A percentile compares a stretch with the other conserved stretches of the same genome.
These are phyloP conservation scores for Cirrhinus mrigala DNA, from an alignment of 2,797 vertebrate species.

Conservation along the genomic window DNA sequence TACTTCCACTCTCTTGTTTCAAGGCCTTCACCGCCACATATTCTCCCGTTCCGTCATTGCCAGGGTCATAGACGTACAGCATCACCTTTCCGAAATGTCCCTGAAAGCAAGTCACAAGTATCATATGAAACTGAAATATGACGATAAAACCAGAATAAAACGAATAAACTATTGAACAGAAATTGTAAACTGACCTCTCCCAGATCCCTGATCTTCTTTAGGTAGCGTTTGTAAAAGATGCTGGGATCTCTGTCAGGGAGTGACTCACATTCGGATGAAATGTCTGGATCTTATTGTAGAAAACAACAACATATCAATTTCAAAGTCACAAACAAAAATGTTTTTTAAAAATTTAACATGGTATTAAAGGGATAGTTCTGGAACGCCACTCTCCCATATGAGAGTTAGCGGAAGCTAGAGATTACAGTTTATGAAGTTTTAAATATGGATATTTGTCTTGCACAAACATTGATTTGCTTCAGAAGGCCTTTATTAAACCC, in stretches of 20 bases:
- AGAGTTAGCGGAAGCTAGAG: too few relatives aligned
- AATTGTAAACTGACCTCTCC: slow-evolving; percentile 82
- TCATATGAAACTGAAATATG: not conserved
- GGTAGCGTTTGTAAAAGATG: slow-evolving; percentile 89
- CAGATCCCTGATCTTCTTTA: slow-evolving; percentile 88
- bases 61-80: slow-evolving; percentile 89
- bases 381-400: too few relatives aligned
- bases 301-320: not conserved
- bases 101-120: slow-evolving; percentile 69
- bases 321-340: not conserved
- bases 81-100: slow-evolving; percentile 95
- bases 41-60: slow-evolving; percentile 90
- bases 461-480: too few relatives aligned
- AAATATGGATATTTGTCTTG: too few relatives aligned
- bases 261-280: slow-evolving; percentile 77
- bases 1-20: slow-evolving; percentile 82
- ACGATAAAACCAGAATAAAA: not conserved
- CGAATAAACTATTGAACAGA: not conserved
- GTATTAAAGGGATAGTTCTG: not conserved
- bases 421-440: too few relatives aligned
- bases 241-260: slow-evolving; percentile 78
- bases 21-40: slow-evolving; percentile 91
- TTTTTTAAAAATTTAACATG: not conserved
- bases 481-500: too few relatives aligned
- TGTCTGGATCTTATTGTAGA: slow-evolving; percentile 79